Percentiles rank a stretch among this genome's conserved stretches.
Conservation (phyloP, 2,888 invertebrate genomes). For the Cheilosia urbana region DNA sequence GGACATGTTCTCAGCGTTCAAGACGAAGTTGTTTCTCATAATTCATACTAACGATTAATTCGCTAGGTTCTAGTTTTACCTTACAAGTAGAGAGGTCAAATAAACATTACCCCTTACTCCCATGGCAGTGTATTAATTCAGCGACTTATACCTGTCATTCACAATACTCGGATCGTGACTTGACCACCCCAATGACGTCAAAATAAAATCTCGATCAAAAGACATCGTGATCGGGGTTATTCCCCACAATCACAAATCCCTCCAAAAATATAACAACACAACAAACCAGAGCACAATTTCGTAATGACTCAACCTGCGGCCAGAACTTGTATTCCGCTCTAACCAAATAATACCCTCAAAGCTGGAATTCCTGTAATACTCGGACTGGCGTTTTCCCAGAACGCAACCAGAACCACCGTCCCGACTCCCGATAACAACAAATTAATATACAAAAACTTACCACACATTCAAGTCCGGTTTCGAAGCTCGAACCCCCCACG, state of each 20-base stretch:
- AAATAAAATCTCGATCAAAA: slow-evolving; percentile 32
- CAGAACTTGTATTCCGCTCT: slow-evolving; percentile 48
- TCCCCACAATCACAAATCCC: slow-evolving; percentile 26
- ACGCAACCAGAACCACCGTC: neutral
- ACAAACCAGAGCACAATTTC: slow-evolving; percentile 13
- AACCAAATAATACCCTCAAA: slow-evolving; percentile 14
- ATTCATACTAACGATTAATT: neutral
- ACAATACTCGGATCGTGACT: slow-evolving; percentile 44
- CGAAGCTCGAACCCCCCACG: slow-evolving; percentile 39
- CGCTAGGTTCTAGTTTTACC: slow-evolving; percentile 25
- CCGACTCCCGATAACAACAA: slow-evolving; percentile 13
- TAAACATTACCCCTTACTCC: neutral
- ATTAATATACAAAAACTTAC: slow-evolving; percentile 3
- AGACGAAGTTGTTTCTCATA: too few species aligned
- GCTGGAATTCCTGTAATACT: slow-evolving; percentile 30
- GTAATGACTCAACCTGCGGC: slow-evolving; percentile 32
- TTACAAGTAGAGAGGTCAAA: slow-evolving; percentile 24
- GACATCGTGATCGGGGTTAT: slow-evolving; percentile 35
- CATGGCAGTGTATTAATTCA: neutral
- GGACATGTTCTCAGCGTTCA: too few species aligned
- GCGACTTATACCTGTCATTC: slow-evolving; percentile 10
- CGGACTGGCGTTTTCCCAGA: neutral
- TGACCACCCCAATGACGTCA: slow-evolving; percentile 28
- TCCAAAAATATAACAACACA: slow-evolving; percentile 1
- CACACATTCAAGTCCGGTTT: slow-evolving; percentile 38